Evolutionary conservation across 2,113 vertebrate species (phyloP).

Genomic region (Laticauda laticaudata): DNA sequence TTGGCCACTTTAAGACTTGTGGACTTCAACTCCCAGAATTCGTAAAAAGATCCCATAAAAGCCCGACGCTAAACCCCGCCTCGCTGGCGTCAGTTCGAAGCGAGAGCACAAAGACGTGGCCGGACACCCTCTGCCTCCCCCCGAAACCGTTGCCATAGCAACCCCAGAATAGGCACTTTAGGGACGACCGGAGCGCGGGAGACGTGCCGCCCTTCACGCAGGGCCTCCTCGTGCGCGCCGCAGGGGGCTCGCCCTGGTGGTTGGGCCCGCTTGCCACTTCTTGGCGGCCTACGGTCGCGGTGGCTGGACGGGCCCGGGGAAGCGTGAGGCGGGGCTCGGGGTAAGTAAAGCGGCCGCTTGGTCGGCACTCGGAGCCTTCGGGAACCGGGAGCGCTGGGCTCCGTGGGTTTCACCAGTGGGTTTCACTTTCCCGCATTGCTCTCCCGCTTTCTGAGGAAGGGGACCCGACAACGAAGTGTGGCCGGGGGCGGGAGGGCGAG

Average conservation of each 20-base stretch:
- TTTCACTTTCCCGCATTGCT: neutral
- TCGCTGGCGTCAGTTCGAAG: neutral
- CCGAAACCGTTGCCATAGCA: neutral
- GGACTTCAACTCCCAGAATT: neutral
- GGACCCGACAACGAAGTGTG: neutral
- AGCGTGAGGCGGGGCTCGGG: neutral
- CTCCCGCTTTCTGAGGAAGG: neutral
- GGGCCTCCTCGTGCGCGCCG: neutral
- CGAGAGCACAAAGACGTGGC: neutral
- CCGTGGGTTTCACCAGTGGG: neutral
- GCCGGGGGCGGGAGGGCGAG: neutral
- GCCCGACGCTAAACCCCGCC: neutral
- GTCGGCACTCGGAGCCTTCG: neutral
- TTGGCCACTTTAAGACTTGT: neutral
- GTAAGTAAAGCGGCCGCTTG: neutral
- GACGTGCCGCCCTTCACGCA: slow-evolving; percentile 10
- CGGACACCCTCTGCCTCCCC: neutral
- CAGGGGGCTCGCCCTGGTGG: too few relatives aligned
- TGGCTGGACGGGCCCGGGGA: neutral
- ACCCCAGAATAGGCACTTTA: neutral
- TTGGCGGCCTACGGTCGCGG: neutral
- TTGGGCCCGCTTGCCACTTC: neutral
- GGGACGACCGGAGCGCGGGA: too few relatives aligned
- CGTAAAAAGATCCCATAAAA: neutral
- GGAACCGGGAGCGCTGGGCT: neutral